phyloP scores from a whole-genome alignment of 2,797 vertebrate genomes.

The Gila robusta region DNA sequence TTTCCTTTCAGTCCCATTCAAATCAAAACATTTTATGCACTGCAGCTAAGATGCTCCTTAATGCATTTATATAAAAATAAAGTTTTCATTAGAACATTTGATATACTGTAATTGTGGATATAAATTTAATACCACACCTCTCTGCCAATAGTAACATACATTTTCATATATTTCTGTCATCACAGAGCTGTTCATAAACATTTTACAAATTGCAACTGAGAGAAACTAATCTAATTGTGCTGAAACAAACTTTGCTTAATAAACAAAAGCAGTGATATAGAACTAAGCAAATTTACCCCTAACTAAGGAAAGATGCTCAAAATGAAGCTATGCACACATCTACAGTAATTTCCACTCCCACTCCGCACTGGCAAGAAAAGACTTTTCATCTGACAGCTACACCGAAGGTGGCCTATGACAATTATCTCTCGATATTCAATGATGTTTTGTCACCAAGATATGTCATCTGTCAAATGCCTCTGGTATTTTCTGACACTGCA shows the following conservation, averaged over 20 bases:
- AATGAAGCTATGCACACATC: constrained; percentile 19
- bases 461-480: constrained; percentile 26
- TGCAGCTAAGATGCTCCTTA: constrained; percentile 6
- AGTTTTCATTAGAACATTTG: not conserved
- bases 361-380: not conserved
- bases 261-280: constrained; percentile 28
- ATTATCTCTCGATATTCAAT: constrained; percentile 25
- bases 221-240: constrained; percentile 18
- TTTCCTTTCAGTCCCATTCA: constrained; percentile 2
- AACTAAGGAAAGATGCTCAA: not conserved
- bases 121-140: not conserved
- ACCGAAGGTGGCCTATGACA: constrained; percentile 24
- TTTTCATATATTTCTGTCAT: constrained; percentile 5
- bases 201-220: constrained; percentile 7
- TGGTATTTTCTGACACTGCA: constrained; percentile 21
- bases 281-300: constrained; percentile 31
- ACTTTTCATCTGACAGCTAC: constrained; percentile 18
- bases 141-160: not conserved
- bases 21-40: not conserved
- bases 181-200: constrained; percentile 4
- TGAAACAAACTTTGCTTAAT: constrained; percentile 31
- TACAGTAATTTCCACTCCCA: constrained; percentile 27
- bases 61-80: constrained; percentile 12
- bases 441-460: constrained; percentile 28
- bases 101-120: constrained; percentile 8